phyloP scores from a whole-genome alignment of 2,888 invertebrate genomes.

The Unio delphinus region DNA sequence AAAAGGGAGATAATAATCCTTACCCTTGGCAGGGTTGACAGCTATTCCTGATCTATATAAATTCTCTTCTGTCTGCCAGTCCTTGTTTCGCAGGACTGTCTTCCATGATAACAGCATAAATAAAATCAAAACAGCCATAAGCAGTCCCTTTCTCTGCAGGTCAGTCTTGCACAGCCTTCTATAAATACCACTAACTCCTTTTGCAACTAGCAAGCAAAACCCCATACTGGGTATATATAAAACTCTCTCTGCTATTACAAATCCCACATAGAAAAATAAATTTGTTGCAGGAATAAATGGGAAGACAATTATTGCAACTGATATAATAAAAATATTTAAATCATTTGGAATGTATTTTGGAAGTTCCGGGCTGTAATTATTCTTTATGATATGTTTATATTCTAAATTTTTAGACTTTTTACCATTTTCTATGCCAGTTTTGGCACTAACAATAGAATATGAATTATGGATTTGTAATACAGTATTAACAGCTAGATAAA shows the following conservation, averaged over 20 bases:
- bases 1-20: conserved; percentile 51
- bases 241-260: conserved; percentile 96
- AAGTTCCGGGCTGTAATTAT: neutral
- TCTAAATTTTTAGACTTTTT: too few relatives aligned
- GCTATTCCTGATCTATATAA: conserved; percentile 91
- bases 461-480: conserved; percentile 39
- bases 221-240: conserved; percentile 97
- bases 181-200: conserved; percentile 58
- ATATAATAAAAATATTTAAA: conserved; percentile 52
- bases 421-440: neutral
- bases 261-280: conserved; percentile 97
- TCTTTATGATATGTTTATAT: neutral
- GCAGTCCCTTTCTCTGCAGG: conserved; percentile 24
- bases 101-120: conserved; percentile 73
- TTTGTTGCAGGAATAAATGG: conserved; percentile 97
- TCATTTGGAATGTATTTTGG: conserved; percentile 1
- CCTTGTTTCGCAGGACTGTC: conserved; percentile 87
- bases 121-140: conserved; percentile 40
- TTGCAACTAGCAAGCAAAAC: conserved; percentile 88
- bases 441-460: neutral
- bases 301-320: conserved; percentile 83
- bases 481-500: conserved; percentile 46
- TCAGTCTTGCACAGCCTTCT: conserved; percentile 22
- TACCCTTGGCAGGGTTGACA: conserved; percentile 98
- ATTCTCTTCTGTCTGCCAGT: conserved; percentile 94